Evolutionary conservation across 1,140 invertebrate species (phyloP), one percentile per base, ranked within the genome.

Genomic region (Pectinophora gossypiella): DNA sequence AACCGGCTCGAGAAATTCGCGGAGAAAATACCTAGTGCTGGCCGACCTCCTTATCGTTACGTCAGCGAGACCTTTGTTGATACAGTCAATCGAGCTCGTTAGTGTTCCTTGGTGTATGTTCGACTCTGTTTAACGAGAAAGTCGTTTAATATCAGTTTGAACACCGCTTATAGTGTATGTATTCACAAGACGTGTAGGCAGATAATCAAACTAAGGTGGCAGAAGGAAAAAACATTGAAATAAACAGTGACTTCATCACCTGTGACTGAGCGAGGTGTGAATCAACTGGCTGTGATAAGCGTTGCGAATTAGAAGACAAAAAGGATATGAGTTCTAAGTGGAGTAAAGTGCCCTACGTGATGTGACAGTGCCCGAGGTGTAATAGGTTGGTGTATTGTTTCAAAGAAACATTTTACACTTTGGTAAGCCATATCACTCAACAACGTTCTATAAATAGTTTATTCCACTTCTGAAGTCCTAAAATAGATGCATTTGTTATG

Each of bases 221-320:
- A 32, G n/a, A 32, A 32, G 27, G 27, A 32, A 32, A 32, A 32
- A 32, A 12, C 27, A 32, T 32, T 32, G 27, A 32, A 32, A 12
- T 32, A 32, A 32, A n/a, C 6, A 32, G 27, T 32, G 27, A 32
- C 27, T 32, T 32, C 27, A 32, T n/a, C 27, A n/a, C n/a, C 9
- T 3, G 27, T 32, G 27, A 12, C n/a, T 32, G n/a, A 9, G 27
- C 27, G 27, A 32, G n/a, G 27, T 50, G 48, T 46, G 48, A 56
- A 21, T 50, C 48, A 36, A 46, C 43, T 32, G n/a, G n/a, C 10
- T 23, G 10, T 32, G 27, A 32, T 32, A 32, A 32, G 2, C 27
- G 27, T 32, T 12, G n/a, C 9, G 9, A 32, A 7, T 32, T 32
- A 12, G n/a, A 32, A 32, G 9, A 32, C 27, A 32, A 9, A 32